Evolutionary conservation across 2,113 vertebrate species (phyloP), one percentile per base, ranked within the genome.

Genomic region (Melospiza georgiana): DNA sequence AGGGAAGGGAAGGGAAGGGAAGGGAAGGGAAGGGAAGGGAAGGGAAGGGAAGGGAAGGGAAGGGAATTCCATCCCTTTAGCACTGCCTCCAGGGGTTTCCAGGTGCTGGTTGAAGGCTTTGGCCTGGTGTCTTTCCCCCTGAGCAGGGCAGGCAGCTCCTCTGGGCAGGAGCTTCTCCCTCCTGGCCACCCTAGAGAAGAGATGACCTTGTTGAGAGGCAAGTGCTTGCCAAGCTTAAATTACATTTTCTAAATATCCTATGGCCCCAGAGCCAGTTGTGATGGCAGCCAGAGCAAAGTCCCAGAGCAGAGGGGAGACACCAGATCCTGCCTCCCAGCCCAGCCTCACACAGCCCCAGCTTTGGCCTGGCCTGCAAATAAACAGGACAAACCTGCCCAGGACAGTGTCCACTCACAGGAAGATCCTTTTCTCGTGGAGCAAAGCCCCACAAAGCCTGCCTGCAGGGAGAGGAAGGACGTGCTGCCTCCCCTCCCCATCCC

Each of bases 71-170:
- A 44, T 62, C 48, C 52, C 21, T 78, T 43, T 12, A 66, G 16
- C 66, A 4, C 24, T 48, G 51, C 9, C 58, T 37, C 7, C 1
- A 8, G 57, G 51, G 12, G 7, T n/a, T 65, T 41, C 61, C 55
- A 66, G 67, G 52, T 5, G 27, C 11, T 49, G 48, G 24, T 41
- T 63, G n/a, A 51, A 11, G 5, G 27, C 22, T 15, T 2, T 5
- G 3, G 21, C 22, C 27, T 0, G 0, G 10, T 31, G 1, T 33
- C 31, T 19, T 41, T 88, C 49, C 63, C 51, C 49, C 23, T 9
- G 2, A 21, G 57, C 31, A n/a, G 33, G 59, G 28, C 63, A 80
- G 41, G 28, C 51, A 46, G n/a, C 43, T 74, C 10, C 59, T 77
- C 65, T 0, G 0, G 63, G 69, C 5, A 18, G 87, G 24, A 73